Evolutionary conservation across 2,888 invertebrate genomes (phyloP).

Genomic region (Hedya salicella): DNA sequence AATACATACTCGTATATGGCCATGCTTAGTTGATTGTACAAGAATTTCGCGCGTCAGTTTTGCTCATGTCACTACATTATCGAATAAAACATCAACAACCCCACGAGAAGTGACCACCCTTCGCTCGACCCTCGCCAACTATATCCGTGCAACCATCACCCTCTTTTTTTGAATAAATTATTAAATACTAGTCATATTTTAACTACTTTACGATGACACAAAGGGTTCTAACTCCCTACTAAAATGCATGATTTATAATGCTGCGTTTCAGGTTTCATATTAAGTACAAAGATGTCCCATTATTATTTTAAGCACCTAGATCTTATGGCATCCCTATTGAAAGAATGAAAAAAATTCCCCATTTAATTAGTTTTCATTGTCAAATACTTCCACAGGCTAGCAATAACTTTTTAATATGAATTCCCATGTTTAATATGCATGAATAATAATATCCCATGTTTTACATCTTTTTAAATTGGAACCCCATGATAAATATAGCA

Average conservation of each 20-base stretch:
- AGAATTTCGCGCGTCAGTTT: conserved; percentile 33
- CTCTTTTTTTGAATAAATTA: conserved; percentile 32
- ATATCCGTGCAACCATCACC: conserved; percentile 37
- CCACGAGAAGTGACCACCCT: conserved; percentile 26
- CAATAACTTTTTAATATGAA: no score
- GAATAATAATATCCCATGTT: no score
- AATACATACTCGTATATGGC: conserved; percentile 17
- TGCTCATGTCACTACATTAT: conserved; percentile 32
- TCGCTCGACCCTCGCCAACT: conserved; percentile 24
- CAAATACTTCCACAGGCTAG: not conserved
- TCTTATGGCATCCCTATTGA: not conserved
- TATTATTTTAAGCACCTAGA: conserved; percentile 8
- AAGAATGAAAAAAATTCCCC: not conserved
- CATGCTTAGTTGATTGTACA: conserved; percentile 35
- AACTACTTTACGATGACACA: conserved; percentile 38
- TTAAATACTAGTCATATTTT: conserved; percentile 31
- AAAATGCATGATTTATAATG: conserved; percentile 19
- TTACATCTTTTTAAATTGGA: no score
- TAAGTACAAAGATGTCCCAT: conserved; percentile 1
- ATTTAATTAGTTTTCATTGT: not conserved
- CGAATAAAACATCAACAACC: conserved; percentile 21
- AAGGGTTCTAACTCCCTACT: conserved; percentile 18
- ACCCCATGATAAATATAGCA: no score
- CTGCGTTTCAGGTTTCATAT: conserved; percentile 13
- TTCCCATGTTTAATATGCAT: no score